Evolutionary conservation across 2,113 vertebrate genomes (phyloP), one percentile per base, ranked within the genome.

Genomic region (Helogale parvula): DNA sequence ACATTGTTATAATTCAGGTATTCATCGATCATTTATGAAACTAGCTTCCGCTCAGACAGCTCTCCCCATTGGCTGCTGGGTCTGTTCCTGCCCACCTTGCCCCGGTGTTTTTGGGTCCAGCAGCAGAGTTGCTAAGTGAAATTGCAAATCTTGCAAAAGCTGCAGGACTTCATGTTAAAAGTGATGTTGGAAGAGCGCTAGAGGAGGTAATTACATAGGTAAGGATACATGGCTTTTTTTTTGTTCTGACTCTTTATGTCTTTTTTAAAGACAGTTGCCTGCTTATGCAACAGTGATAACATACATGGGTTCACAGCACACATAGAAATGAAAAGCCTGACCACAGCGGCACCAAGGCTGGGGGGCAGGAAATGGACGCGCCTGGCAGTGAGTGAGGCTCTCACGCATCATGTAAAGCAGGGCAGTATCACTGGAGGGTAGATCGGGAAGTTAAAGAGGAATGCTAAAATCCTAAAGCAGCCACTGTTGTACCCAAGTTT

Each of bases 201-300:
- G 16, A 74, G 52, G 80, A 27, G 25, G 11, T 63, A 63, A 85
- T 84, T 86, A 88, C 11, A 1, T 38, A 27, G 15, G 60, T 80
- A 93, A 68, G 47, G 52, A 33, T 17, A 79, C 68, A 54, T 45
- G 38, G 15, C 11, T 68, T 83, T n/a, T 52, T 52, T n/a, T 52
- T 87, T 63, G 38, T 86, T 66, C 79, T 83, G 54, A 54, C 90
- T 96, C 52, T 50, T 94, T 66, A 88, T 33, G 47, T 85, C 45
- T 81, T 66, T 88, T 90, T 94, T 41, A 88, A 93, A 88, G 82
- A 72, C 79, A 90, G 84, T 90, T 69, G n/a, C 38, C 54, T 72
- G 16, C 71, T 88, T 80, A 38, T 95, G 45, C 27, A 94, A 85
- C 97, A 94, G 60, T 54, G 35, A 45, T 50, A 76, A 23, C 52